Base-by-base conservation (phyloP, 1,140 invertebrate genomes). In the Nymphalis io region DNA sequence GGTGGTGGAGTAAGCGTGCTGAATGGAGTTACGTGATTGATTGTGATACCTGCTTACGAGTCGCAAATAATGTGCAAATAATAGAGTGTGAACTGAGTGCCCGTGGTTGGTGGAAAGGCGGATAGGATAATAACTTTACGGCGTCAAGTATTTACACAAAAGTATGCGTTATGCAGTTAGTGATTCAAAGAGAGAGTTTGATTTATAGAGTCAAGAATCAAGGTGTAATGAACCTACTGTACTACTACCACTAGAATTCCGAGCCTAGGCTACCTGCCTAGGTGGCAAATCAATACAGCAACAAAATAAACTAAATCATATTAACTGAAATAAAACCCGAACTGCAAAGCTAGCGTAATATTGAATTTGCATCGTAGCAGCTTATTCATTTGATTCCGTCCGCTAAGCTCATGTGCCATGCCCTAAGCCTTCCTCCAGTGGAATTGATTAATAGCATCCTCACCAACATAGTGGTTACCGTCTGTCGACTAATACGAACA, bases 401-500 rank as follows among this genome's bases (percentile, higher is more conserved):
- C 27, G 27, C 27, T 33, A 33, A 8, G 27, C 10, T 33, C 27
- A 8, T 33, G 1, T 0, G 10, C 5, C 27, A 33, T 33, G 3
- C 27, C 6, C 60, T 63, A 15, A 12, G 12, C 46, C 27, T n/a
- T n/a, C 18, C 11, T 21, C 11, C 15, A n/a, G n/a, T 40, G 16
- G 20, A 16, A 8, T 27, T 68, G 71, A 73, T 62, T 60, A 64
- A 73, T 73, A 60, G 61, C 60, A 73, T 60, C 62, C 57, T 73
- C 57, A 60, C 60, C 42, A 48, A 33, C 44, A 46, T 68, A 71
- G 64, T 59, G 60, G 64, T 72, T 74, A 71, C 40, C 64, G 65
- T 60, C 67, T 21, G 60, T 20, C 40, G 23, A 23, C 61, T 71
- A 76, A 71, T 76, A 71, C 59, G 58, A 51, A 61, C 66, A 76